Conservation (phyloP, 1,140 invertebrate genomes). For the Coptotermes formosanus region DNA sequence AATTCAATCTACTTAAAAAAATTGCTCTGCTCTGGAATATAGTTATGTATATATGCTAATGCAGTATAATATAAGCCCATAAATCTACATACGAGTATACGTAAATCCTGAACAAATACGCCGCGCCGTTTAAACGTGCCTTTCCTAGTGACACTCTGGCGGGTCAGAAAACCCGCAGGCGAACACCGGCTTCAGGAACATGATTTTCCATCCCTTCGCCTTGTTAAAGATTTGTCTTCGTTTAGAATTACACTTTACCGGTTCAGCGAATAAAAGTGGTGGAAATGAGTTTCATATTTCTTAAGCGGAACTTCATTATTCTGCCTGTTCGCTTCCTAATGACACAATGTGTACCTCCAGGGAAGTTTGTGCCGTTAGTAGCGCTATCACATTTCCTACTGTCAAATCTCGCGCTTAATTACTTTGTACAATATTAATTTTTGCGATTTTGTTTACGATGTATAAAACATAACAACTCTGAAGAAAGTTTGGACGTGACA, state of each 20-base stretch:
- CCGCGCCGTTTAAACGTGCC: not conserved
- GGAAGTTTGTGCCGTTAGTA: not conserved
- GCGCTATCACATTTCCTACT: not conserved
- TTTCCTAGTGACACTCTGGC: not conserved
- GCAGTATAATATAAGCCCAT: too few species aligned
- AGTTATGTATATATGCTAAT: too few species aligned
- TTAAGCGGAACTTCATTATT: not conserved
- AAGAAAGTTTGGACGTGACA: too few species aligned
- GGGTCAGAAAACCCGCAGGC: not conserved
- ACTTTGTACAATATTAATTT: not conserved
- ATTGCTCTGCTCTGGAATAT: too few species aligned
- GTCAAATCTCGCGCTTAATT: not conserved
- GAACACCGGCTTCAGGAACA: not conserved
- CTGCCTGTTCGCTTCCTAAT: not conserved
- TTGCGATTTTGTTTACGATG: too few species aligned
- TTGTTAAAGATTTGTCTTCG: constrained; percentile 3
- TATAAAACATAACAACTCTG: too few species aligned
- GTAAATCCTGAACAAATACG: too few species aligned
- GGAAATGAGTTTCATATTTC: constrained; percentile 10
- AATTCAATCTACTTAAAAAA: too few species aligned
- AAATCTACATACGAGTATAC: too few species aligned
- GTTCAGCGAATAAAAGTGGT: not conserved
- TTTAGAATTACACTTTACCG: not conserved
- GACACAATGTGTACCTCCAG: not conserved
- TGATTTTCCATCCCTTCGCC: constrained; percentile 14